Percentiles rank a stretch among this genome's conserved stretches.
Evolutionary conservation across 2,888 invertebrate species (phyloP).

Genomic region (Dyspetes luteomarginatus): DNA sequence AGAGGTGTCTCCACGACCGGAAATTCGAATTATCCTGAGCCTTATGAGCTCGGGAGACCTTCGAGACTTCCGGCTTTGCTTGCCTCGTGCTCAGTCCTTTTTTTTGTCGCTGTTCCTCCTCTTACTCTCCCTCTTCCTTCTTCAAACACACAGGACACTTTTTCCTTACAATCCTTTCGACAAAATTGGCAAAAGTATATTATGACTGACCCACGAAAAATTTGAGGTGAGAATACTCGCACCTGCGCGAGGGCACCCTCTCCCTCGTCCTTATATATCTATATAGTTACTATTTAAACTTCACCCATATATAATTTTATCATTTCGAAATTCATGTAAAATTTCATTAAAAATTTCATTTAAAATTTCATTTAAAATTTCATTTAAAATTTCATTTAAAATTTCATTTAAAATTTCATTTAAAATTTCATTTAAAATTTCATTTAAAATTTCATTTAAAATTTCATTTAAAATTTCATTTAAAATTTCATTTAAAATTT

Average conservation of each 20-base stretch:
- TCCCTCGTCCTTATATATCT: not conserved
- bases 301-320: not conserved
- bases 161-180: not conserved
- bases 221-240: not conserved
- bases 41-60: slow-evolving; percentile 56
- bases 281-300: not conserved
- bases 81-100: slow-evolving; percentile 41
- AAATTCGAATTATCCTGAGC: slow-evolving; percentile 59
- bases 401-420: too few relatives aligned
- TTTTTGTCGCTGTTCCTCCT: not conserved
- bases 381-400: too few relatives aligned
- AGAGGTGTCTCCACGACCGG: slow-evolving; percentile 60
- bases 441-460: too few relatives aligned
- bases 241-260: slow-evolving; percentile 10
- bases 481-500: too few relatives aligned
- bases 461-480: too few relatives aligned
- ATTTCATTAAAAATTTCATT: too few relatives aligned
- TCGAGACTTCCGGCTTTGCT: slow-evolving; percentile 63
- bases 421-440: too few relatives aligned
- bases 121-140: slow-evolving; percentile 7
- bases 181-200: slow-evolving; percentile 9
- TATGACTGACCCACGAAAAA: not conserved
- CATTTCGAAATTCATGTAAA: too few relatives aligned
- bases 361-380: too few relatives aligned
- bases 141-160: not conserved